phyloP scores from a whole-genome alignment of 2,888 invertebrate species.

The Tinea trinotella region DNA sequence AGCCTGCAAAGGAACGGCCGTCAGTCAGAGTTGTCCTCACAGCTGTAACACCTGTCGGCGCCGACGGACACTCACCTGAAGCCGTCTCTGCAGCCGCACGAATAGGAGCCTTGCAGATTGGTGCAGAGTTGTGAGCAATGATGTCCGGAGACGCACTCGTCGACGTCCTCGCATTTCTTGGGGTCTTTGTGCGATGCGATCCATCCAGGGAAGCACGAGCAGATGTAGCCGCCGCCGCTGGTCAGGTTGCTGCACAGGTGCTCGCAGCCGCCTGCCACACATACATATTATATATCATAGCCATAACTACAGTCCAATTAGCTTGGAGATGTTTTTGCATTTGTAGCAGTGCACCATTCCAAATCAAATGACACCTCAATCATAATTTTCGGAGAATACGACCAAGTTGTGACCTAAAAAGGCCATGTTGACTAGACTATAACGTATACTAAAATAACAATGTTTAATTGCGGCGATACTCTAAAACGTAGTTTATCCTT shows the following conservation, averaged over 20 bases:
- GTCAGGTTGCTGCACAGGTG: constrained; percentile 92
- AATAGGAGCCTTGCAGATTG: constrained; percentile 91
- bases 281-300: too few species aligned
- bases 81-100: constrained; percentile 89
- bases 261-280: constrained; percentile 84
- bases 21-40: constrained; percentile 61
- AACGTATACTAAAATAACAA: too few species aligned
- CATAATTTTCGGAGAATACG: too few species aligned
- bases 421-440: too few species aligned
- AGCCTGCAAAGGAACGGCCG: constrained; percentile 36
- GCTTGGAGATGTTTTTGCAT: too few species aligned
- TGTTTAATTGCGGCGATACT: too few species aligned
- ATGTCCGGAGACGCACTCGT: constrained; percentile 87
- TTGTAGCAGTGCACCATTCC: too few species aligned
- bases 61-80: constrained; percentile 81
- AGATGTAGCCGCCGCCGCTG: constrained; percentile 80
- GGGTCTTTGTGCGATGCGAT: constrained; percentile 84
- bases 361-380: too few species aligned
- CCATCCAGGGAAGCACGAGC: constrained; percentile 90
- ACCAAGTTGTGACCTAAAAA: too few species aligned
- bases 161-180: constrained; percentile 89
- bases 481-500: too few species aligned
- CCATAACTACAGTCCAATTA: too few species aligned
- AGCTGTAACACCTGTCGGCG: constrained; percentile 91
- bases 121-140: constrained; percentile 95